These are phyloP conservation scores for Chrysolina americana DNA, from an alignment of 2,888 invertebrate genomes.

Conservation along the genomic window DNA sequence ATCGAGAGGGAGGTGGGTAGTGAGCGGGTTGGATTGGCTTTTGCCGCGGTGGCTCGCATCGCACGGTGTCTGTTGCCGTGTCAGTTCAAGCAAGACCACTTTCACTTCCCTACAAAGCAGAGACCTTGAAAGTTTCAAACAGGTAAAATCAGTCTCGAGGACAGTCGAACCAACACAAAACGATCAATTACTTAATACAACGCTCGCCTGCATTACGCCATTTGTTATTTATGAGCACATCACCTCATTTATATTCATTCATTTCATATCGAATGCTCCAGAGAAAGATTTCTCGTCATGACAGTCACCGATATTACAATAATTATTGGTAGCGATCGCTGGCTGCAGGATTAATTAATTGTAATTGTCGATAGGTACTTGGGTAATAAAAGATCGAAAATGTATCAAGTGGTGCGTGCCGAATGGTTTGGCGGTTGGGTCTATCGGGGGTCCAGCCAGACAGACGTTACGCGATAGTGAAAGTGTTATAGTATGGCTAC, in stretches of 20 bases:
- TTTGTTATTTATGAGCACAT: conserved; percentile 66
- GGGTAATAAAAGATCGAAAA: conserved; percentile 34
- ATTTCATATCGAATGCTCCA: conserved; percentile 30
- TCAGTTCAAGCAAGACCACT: conserved; percentile 70
- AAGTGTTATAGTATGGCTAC: conserved; percentile 69
- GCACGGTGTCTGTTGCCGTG: conserved; percentile 60
- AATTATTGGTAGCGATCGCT: conserved; percentile 8
- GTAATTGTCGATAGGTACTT: conserved; percentile 5
- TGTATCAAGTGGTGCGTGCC: conserved; percentile 45
- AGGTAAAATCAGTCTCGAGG: conserved; percentile 71
- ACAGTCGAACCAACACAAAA: conserved; percentile 68
- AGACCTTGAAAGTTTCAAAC: conserved; percentile 71
- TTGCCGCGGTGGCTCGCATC: conserved; percentile 39
- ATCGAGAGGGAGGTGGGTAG: conserved; percentile 28
- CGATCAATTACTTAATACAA: conserved; percentile 68
- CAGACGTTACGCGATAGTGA: conserved; percentile 69
- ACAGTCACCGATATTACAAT: not conserved
- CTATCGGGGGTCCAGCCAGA: conserved; percentile 58
- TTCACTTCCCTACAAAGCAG: conserved; percentile 71
- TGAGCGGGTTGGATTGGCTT: conserved; percentile 24
- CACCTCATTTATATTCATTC: conserved; percentile 52
- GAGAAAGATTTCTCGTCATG: conserved; percentile 30
- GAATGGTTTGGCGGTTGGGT: conserved; percentile 56
- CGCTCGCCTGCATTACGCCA: conserved; percentile 66
- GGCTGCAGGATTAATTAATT: not conserved